phyloP scores from a whole-genome alignment of 2,113 vertebrate species.

The Lucifuga dentata region DNA sequence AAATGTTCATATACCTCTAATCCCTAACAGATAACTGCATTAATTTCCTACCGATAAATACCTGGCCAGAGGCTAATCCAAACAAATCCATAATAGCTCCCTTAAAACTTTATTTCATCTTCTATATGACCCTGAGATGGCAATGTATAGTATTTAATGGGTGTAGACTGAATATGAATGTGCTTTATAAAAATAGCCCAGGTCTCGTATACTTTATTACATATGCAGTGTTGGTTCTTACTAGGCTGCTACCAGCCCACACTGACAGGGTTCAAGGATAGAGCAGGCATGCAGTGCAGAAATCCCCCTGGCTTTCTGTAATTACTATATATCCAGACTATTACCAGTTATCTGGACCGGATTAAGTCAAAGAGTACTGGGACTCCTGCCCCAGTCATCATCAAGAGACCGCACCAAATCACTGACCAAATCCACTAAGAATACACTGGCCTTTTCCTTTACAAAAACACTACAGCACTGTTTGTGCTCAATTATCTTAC shows the following conservation, averaged over 20 bases:
- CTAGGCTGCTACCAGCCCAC: slow-evolving; percentile 43
- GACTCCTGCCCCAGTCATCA: slow-evolving; percentile 67
- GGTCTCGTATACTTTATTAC: slow-evolving; percentile 17
- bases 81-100: too few relatives aligned
- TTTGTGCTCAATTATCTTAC: slow-evolving; percentile 28
- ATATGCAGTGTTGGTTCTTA: slow-evolving; percentile 18
- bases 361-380: slow-evolving; percentile 76
- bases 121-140: neutral
- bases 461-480: slow-evolving; percentile 34
- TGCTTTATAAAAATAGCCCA: slow-evolving; percentile 6
- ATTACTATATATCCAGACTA: slow-evolving; percentile 78
- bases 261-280: slow-evolving; percentile 65
- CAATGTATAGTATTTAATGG: neutral
- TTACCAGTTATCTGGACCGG: slow-evolving; percentile 74
- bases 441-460: slow-evolving; percentile 24
- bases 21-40: too few relatives aligned
- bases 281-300: slow-evolving; percentile 42
- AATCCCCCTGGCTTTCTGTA: slow-evolving; percentile 68
- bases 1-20: too few relatives aligned
- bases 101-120: neutral
- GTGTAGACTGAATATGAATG: neutral
- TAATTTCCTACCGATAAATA: too few relatives aligned
- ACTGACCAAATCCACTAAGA: slow-evolving; percentile 45
- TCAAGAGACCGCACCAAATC: slow-evolving; percentile 55
- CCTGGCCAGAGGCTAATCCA: too few relatives aligned